Evolutionary conservation across 2,888 invertebrate species (phyloP).

Genomic region (Diabrotica balteata): DNA sequence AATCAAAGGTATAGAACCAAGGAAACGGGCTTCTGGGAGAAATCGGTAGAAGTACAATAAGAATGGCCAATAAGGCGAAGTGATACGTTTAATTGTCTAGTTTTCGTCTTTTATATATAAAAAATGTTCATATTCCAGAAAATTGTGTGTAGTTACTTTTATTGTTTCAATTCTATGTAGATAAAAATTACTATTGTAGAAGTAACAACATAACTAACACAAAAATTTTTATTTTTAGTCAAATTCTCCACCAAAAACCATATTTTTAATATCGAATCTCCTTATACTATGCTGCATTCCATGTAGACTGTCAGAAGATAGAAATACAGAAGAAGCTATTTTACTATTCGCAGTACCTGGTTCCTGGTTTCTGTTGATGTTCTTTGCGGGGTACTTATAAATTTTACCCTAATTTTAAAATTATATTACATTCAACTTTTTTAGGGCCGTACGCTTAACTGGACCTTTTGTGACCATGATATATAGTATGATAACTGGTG

Average conservation of each 20-base stretch:
- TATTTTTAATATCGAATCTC: constrained; percentile 91
- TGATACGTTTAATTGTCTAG: no score
- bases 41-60: no score
- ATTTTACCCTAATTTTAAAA: no score
- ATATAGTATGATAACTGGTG: constrained; percentile 98
- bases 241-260: constrained; percentile 92
- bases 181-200: no score
- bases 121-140: no score
- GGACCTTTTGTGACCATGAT: constrained; percentile 99
- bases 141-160: no score
- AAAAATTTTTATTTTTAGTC: constrained; percentile 66
- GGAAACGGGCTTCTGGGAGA: no score
- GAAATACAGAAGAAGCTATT: constrained; percentile 87
- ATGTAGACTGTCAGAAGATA: constrained; percentile 76
- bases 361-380: constrained; percentile 97
- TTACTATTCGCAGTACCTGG: constrained; percentile 92
- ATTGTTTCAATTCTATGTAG: no score
- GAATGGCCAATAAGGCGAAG: no score
- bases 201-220: no score
- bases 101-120: no score
- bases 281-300: constrained; percentile 90
- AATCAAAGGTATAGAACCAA: no score
- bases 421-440: constrained; percentile 27
- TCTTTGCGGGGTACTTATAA: constrained; percentile 88
- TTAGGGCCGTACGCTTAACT: constrained; percentile 89